Evolutionary conservation across 2,113 vertebrate genomes (phyloP), one percentile per base, ranked within the genome.

Genomic region (Esox niger): DNA sequence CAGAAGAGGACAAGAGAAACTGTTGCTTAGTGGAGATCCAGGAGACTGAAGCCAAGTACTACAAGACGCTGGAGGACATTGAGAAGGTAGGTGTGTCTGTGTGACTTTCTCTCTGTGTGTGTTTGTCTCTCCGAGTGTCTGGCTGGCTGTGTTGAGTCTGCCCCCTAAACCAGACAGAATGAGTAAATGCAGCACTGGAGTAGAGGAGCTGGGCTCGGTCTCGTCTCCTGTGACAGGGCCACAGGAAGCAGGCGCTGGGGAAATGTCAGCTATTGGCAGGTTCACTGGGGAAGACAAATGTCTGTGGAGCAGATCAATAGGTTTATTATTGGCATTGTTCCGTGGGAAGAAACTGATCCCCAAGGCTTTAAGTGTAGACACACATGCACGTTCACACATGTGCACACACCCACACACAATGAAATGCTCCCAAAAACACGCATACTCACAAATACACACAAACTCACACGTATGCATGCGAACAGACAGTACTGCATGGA

Each of bases 1-100:
- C 95, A 0, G 97, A 98, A 84, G 96, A 98, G 0, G 97, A 98
- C 91, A 98, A 98, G 83, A 92, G 97, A 17, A 96, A 93, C 57
- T 98, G 97, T 91, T 99, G 97, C 79, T 76, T 98, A 82, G 81
- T 98, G 49, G 97, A 98, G 89, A 98, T 99, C 69, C 96, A 97
- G 71, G 96, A 98, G 79, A 98, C 97, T 0, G 97, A 99, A 82
- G 94, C 95, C 65, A 98, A 96, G 83, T 99, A 98, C 91, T 97
- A 92, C 91, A 97, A 95, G 77, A 99, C 96, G 2, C 91, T 99
- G 74, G 97, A 98, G 82, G 96, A 98, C 58, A 96, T 98, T 2
- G 96, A 96, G 59, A 96, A 95, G 94, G 97, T 97, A 75, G 84
- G 92, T 65, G 11, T 61, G 57, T 47, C 55, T 49, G 33, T 35